Base-by-base conservation (phyloP, 2,888 invertebrate genomes). In the Drosophila barbarae region DNA sequence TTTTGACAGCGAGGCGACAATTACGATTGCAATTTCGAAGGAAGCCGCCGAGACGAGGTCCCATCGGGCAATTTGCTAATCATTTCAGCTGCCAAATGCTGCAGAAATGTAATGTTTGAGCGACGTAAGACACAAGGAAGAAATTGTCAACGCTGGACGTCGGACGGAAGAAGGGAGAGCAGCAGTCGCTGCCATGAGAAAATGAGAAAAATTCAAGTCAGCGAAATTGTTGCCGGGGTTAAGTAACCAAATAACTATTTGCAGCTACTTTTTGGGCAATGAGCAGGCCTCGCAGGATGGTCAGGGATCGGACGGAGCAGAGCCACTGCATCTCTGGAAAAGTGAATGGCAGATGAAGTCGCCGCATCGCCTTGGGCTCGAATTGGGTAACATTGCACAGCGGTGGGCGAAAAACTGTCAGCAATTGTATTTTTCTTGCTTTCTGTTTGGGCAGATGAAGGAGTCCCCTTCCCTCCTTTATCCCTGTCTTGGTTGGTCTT, bases 271-370 rank as follows among this genome's bases (percentile, higher is more conserved):
- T 69, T 69, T 44, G 38, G 55, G 42, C 55, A 47, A 28, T 36
- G 15, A 30, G 30, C 46, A 30, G 59, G 56, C 60, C 51, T 49
- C 65, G 60, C 72, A 84, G 77, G 77, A 77, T 84, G 65, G 72
- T 42, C 59, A 44, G 42, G 44, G 56, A 76, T 76, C 61, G 65
- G 42, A 28, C 32, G 44, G 15, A 42, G 42, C 42, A 13, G 46
- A 28, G 59, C 60, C 60, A 44, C 44, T 44, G 59, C 59, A 59
- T 60, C 59, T 32, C 41, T 30, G 42, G 47, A 77, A 84, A 79
- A 79, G 78, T 79, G 78, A 79, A 79, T 81, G 78, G 78, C 84
- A 83, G 77, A 71, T 76, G 77, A 63, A 55, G 55, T 42, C 50
- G 76, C 47, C 55, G 76, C 52, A 49, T 47, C 54, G 71, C 83